Percentiles rank a stretch among this genome's conserved stretches.
These are phyloP conservation scores for Meteorus cinctellus DNA, from an alignment of 2,888 invertebrate genomes.

Conservation along the genomic window DNA sequence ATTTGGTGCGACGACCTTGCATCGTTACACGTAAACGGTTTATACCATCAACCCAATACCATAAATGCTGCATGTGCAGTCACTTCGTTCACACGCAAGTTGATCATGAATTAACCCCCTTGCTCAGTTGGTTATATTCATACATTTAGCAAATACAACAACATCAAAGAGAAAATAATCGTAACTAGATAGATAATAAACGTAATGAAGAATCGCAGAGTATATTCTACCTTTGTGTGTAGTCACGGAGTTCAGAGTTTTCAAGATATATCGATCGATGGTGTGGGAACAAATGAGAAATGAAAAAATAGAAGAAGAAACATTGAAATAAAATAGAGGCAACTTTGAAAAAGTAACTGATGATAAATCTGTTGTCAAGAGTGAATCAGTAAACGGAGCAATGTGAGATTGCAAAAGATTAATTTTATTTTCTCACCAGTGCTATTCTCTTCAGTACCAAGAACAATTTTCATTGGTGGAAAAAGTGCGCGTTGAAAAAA, in stretches of 20 bases:
- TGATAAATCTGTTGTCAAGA: slow-evolving; percentile 33
- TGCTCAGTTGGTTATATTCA: not conserved
- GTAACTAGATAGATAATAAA: not conserved
- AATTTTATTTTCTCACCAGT: slow-evolving; percentile 6
- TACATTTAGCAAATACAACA: not conserved
- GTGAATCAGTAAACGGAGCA: slow-evolving; percentile 19
- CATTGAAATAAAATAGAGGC: not conserved
- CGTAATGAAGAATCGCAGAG: no score
- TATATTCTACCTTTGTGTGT: not conserved
- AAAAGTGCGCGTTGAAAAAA: not conserved
- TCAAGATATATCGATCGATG: not conserved
- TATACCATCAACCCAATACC: slow-evolving; percentile 11
- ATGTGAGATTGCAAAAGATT: slow-evolving; percentile 17
- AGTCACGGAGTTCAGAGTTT: not conserved
- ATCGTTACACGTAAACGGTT: slow-evolving; percentile 29
- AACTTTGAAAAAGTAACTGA: not conserved
- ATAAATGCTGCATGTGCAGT: slow-evolving; percentile 21
- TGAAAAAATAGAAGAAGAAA: not conserved
- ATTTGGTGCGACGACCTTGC: slow-evolving; percentile 22
- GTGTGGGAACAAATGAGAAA: not conserved
- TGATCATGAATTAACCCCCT: slow-evolving; percentile 17
- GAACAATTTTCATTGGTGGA: not conserved
- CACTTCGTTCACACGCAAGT: not conserved
- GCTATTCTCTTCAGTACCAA: not conserved
- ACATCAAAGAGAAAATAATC: not conserved